Base-by-base conservation (phyloP, 2,113 vertebrate species). In the Urocynchramus pylzowi region DNA sequence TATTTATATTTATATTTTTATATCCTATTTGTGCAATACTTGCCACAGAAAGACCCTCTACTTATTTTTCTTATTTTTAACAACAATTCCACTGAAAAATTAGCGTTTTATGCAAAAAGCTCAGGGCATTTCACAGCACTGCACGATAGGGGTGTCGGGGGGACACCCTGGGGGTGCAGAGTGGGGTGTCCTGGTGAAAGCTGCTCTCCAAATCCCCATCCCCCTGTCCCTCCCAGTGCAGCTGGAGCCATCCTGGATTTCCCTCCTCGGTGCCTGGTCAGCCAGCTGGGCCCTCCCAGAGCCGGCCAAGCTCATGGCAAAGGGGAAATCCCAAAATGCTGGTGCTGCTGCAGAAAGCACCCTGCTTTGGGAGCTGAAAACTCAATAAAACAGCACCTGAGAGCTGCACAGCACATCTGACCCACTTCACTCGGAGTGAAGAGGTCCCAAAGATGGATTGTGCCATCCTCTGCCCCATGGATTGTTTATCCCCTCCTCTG, bases 111-210 rank as follows among this genome's bases (percentile, higher is more conserved):
- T 19, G 27, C 41, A 41, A 26, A 30, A 87, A 8, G 27, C 53
- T 45, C 42, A 3, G 23, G 41, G 47, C 9, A 21, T 68, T 68
- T 63, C 15, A 22, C 28, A 31, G 31, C 7, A 4, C 19, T 16
- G 67, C 8, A 2, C 6, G n/a, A 2, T 11, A 1, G 14, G 26
- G 54, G 6, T 15, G 52, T 7, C 0, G 0, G 13, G 49, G 60
- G 47, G 31, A 26, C 35, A 33, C 13, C 14, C 16, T 53, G 76
- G 52, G 44, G 26, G 21, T 37, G 53, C 84, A 28, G n/a, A 42
- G 37, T 2, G 31, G 47, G 57, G 8, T 79, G 52, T 45, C 23
- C 71, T 37, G 39, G 14, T 13, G 37, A 60, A 61, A 79, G 60
- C 27, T 52, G 54, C 70, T 54, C 73, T 31, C 68, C 18, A 20